A percentile compares a stretch with the other conserved stretches of the same genome.
Evolutionary conservation across 2,888 invertebrate species (phyloP).

Genomic region (Scelioninae gen. 1): DNA sequence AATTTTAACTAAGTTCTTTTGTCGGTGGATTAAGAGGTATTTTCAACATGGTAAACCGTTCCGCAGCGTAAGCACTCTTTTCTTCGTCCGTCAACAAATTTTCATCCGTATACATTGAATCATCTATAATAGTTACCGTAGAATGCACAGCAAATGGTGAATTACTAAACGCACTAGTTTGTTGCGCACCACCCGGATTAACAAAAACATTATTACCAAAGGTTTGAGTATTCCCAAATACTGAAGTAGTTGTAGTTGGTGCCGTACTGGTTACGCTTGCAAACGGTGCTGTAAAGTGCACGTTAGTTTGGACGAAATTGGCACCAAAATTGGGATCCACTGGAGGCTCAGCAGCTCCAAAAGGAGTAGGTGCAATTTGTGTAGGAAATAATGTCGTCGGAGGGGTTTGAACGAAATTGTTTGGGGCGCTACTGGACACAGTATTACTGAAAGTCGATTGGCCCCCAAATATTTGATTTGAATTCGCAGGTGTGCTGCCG

Average conservation of each 20-base stretch:
- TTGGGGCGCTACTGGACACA: constrained; percentile 48
- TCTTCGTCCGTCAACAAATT: constrained; percentile 80
- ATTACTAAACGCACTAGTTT: constrained; percentile 44
- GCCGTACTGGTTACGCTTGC: constrained; percentile 22
- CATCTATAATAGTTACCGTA: constrained; percentile 73
- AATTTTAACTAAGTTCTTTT: constrained; percentile 77
- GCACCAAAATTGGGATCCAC: constrained; percentile 70
- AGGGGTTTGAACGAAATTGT: constrained; percentile 41
- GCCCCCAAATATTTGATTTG: constrained; percentile 38
- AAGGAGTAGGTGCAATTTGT: constrained; percentile 63
- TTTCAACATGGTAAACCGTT: constrained; percentile 78
- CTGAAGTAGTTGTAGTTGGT: constrained; percentile 36
- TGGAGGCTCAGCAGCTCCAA: constrained; percentile 3
- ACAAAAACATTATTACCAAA: constrained; percentile 46
- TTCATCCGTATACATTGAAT: constrained; percentile 76
- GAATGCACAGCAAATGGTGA: constrained; percentile 70
- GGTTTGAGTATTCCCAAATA: constrained; percentile 37
- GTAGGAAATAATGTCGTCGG: constrained; percentile 42
- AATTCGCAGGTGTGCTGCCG: constrained; percentile 48
- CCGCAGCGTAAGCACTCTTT: constrained; percentile 76
- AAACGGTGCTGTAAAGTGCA: constrained; percentile 32
- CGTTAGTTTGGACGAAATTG: constrained; percentile 47
- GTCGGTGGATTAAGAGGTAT: constrained; percentile 81
- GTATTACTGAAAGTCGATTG: constrained; percentile 73
- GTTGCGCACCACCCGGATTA: constrained; percentile 1